Evolutionary conservation across 2,888 invertebrate species (phyloP).

Genomic region (Drosophila pseudotakahashii): DNA sequence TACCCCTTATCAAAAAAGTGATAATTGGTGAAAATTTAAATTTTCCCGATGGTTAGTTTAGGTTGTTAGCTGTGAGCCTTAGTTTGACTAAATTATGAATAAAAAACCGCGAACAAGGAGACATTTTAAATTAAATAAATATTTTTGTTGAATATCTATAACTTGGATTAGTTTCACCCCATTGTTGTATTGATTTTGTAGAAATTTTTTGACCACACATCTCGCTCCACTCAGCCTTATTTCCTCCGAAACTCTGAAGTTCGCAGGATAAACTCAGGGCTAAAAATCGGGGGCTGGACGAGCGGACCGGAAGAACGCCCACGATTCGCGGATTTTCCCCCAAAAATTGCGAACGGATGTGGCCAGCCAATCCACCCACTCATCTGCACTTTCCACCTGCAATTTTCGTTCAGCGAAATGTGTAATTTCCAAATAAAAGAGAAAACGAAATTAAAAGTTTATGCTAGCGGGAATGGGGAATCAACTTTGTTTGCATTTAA

Average conservation of each 20-base stretch:
- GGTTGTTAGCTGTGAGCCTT: too few species aligned
- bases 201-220: too few species aligned
- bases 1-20: too few species aligned
- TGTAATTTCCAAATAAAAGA: slow-evolving; percentile 24
- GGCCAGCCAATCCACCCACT: not conserved
- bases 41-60: too few species aligned
- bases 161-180: not conserved
- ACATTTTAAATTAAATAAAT: too few species aligned
- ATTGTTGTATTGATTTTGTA: not conserved
- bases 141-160: too few species aligned
- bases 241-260: not conserved
- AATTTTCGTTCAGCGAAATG: slow-evolving; percentile 26
- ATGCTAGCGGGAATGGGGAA: slow-evolving; percentile 2
- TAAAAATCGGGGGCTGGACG: slow-evolving; percentile 56
- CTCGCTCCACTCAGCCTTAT: not conserved
- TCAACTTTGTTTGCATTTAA: slow-evolving; percentile 37
- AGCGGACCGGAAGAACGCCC: slow-evolving; percentile 72
- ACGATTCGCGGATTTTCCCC: slow-evolving; percentile 51
- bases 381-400: slow-evolving; percentile 9
- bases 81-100: too few species aligned
- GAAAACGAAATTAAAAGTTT: slow-evolving; percentile 5
- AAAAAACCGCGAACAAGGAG: too few species aligned
- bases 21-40: too few species aligned
- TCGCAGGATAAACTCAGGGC: slow-evolving; percentile 15
- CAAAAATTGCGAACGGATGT: slow-evolving; percentile 60